Evolutionary conservation across 92 coral and sea anemone species (phyloP).

Genomic region (Porites lobata): DNA sequence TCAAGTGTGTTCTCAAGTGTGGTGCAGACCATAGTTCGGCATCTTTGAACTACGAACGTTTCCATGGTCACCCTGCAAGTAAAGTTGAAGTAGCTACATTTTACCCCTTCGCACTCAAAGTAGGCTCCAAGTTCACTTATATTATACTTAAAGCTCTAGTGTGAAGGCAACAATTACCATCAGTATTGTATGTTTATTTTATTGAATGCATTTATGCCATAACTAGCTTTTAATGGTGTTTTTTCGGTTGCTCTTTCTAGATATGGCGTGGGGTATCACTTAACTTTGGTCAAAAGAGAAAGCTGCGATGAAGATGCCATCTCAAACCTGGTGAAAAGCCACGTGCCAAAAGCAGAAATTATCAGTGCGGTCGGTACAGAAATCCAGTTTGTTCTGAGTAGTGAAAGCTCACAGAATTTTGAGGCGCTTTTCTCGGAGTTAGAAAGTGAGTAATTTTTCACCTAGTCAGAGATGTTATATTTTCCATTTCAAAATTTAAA

Average conservation of each 20-base stretch:
- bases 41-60: no score
- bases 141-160: no score
- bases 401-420: conserved; percentile 82
- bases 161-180: no score
- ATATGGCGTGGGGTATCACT: conserved; percentile 95
- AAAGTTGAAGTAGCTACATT: no score
- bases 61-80: no score
- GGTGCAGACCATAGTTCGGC: no score
- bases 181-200: no score
- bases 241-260: conserved; percentile 26
- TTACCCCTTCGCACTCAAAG: no score
- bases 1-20: no score
- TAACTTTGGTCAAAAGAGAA: conserved; percentile 85
- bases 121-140: no score
- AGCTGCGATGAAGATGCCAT: conserved; percentile 72
- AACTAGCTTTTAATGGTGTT: background rate
- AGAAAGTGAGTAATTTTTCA: conserved; percentile 71
- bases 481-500: no score
- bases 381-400: conserved; percentile 84
- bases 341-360: conserved; percentile 80
- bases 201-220: no score
- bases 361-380: conserved; percentile 95
- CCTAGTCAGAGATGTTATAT: background rate
- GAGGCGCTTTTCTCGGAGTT: conserved; percentile 83
- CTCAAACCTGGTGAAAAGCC: conserved; percentile 67